Evolutionary conservation across 2,797 vertebrate species (phyloP).

Genomic region (Vireo griseus): DNA sequence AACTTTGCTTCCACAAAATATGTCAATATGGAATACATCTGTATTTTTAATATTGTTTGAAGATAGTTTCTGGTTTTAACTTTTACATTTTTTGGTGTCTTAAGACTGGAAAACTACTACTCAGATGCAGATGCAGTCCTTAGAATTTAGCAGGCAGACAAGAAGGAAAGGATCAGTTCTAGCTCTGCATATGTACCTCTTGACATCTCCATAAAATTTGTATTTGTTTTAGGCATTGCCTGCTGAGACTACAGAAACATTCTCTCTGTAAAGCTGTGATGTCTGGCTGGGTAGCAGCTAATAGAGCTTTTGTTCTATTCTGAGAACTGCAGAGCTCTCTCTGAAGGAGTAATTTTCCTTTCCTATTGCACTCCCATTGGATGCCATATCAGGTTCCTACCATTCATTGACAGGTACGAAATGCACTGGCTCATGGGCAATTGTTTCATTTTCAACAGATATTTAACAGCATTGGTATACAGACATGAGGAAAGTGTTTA

Average conservation of each 20-base stretch:
- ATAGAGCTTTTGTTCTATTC: neutral
- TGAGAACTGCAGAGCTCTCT: neutral
- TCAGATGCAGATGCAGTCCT: neutral
- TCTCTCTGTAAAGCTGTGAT: neutral
- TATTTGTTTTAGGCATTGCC: neutral
- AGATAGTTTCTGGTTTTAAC: neutral
- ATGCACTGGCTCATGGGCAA: neutral
- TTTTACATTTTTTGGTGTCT: neutral
- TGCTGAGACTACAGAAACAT: neutral
- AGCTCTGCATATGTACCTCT: neutral
- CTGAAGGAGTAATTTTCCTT: slow-evolving; percentile 1
- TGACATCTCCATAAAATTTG: neutral
- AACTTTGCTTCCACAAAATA: neutral
- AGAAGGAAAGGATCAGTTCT: neutral
- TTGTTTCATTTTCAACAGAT: neutral
- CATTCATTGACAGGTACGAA: neutral
- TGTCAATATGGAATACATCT: neutral
- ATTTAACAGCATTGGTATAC: neutral
- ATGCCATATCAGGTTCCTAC: neutral
- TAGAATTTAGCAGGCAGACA: neutral
- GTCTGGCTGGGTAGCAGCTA: neutral
- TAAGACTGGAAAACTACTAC: neutral
- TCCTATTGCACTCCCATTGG: neutral
- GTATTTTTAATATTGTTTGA: neutral
- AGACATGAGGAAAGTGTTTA: neutral